Conservation (phyloP, 53 echinoderm and acorn worm genomes). For the Astropecten irregularis region DNA sequence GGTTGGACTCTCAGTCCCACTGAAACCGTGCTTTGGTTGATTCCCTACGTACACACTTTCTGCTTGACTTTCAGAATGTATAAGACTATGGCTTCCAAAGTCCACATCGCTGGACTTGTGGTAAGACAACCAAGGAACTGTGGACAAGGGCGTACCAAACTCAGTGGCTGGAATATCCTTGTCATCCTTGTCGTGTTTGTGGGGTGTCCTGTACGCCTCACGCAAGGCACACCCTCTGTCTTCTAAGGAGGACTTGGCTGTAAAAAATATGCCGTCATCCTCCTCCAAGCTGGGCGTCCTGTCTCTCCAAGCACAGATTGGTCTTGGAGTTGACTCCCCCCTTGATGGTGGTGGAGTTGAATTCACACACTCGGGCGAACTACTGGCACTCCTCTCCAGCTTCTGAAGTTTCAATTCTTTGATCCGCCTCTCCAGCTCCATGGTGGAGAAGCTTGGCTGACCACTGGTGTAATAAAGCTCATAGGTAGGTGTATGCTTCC, state of each 20-base stretch:
- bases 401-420: constrained; percentile 46
- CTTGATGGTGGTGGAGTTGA: constrained; percentile 28
- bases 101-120: constrained; percentile 26
- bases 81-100: constrained; percentile 8
- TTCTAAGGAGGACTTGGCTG: constrained; percentile 54
- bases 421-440: constrained; percentile 47
- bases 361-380: constrained; percentile 23
- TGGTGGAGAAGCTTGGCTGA: constrained; percentile 49
- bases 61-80: constrained; percentile 33
- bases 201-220: constrained; percentile 5
- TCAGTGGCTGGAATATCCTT: constrained; percentile 30
- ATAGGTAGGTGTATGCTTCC: constrained; percentile 25
- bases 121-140: constrained; percentile 44
- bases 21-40: constrained; percentile 45
- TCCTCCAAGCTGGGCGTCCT: constrained; percentile 59
- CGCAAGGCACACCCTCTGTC: constrained; percentile 15
- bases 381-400: constrained; percentile 34
- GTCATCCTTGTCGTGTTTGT: constrained; percentile 17
- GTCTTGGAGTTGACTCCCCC: constrained; percentile 53
- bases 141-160: constrained; percentile 49
- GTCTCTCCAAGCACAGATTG: constrained; percentile 54
- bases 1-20: constrained; percentile 16
- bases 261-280: constrained; percentile 59
- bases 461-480: constrained; percentile 45
- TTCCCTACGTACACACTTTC: constrained; percentile 35